Conservation (phyloP, 2,113 vertebrate genomes). For the Trogon melanurus region DNA sequence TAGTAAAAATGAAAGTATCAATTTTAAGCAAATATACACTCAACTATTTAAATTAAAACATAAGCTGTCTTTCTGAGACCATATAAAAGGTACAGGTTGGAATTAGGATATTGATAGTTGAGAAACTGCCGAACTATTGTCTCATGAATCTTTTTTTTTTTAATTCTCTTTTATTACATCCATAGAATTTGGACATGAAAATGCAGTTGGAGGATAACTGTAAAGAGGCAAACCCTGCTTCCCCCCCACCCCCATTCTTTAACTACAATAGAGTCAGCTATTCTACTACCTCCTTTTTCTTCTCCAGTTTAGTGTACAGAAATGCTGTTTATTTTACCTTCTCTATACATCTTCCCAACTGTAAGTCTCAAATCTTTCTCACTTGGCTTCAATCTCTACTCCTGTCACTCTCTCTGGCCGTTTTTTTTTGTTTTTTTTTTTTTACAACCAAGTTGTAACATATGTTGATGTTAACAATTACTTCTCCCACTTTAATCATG, state of each 20-base stretch:
- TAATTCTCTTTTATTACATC: not conserved
- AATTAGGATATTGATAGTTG: not conserved
- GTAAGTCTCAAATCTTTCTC: not conserved
- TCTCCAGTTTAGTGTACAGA: not conserved
- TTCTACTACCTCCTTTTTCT: rapidly evolving
- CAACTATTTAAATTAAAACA: not conserved
- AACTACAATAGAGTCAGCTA: not conserved
- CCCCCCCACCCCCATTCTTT: not conserved
- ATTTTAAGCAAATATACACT: not conserved
- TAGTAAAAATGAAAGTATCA: not conserved
- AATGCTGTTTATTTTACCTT: not conserved
- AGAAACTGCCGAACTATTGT: not conserved
- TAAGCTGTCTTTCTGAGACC: not conserved
- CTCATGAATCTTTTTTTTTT: not conserved
- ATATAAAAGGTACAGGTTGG: not conserved
- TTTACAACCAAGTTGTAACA: not conserved
- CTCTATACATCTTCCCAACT: not conserved
- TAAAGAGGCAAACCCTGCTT: no score
- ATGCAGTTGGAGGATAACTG: not conserved
- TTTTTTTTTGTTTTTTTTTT: not conserved
- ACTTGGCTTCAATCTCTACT: not conserved
- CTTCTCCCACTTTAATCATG: not conserved
- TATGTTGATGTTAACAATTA: not conserved
- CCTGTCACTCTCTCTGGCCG: not conserved
- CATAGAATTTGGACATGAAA: not conserved